Conservation (phyloP, 2,888 invertebrate species). For the Pollenia griseotomentosa region DNA sequence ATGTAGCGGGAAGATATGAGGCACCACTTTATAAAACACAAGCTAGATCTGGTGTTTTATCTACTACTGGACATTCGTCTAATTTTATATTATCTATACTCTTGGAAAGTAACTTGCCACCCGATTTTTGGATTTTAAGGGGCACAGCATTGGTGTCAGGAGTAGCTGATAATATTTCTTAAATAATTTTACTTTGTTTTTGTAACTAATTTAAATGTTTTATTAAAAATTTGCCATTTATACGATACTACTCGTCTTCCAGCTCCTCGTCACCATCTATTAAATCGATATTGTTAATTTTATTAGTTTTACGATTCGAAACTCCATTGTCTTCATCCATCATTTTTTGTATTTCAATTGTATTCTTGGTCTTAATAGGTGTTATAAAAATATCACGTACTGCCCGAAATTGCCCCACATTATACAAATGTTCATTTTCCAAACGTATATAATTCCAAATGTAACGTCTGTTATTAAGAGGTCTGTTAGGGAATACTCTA, state of each 20-base stretch:
- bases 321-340: slow-evolving; percentile 96
- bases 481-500: too few species aligned
- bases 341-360: slow-evolving; percentile 93
- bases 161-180: slow-evolving; percentile 87
- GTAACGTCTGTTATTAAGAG: slow-evolving; percentile 88
- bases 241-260: neutral
- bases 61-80: slow-evolving; percentile 96
- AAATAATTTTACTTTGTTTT: slow-evolving; percentile 52
- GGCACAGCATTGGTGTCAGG: slow-evolving; percentile 95
- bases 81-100: slow-evolving; percentile 94
- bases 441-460: slow-evolving; percentile 99
- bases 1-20: slow-evolving; percentile 79
- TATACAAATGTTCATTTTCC: slow-evolving; percentile 99
- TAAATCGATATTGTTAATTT: neutral
- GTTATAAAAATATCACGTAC: slow-evolving; percentile 98
- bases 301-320: slow-evolving; percentile 85
- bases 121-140: slow-evolving; percentile 94
- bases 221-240: slow-evolving; percentile 11
- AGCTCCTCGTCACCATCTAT: slow-evolving; percentile 19
- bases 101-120: slow-evolving; percentile 87
- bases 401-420: slow-evolving; percentile 98
- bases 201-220: slow-evolving; percentile 8
- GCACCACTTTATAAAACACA: slow-evolving; percentile 95
- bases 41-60: slow-evolving; percentile 92
- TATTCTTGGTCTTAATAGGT: slow-evolving; percentile 92